Percentiles rank a stretch among this genome's conserved stretches.
Conservation (phyloP, 2,113 vertebrate species). For the Lamprotornis superbus region DNA sequence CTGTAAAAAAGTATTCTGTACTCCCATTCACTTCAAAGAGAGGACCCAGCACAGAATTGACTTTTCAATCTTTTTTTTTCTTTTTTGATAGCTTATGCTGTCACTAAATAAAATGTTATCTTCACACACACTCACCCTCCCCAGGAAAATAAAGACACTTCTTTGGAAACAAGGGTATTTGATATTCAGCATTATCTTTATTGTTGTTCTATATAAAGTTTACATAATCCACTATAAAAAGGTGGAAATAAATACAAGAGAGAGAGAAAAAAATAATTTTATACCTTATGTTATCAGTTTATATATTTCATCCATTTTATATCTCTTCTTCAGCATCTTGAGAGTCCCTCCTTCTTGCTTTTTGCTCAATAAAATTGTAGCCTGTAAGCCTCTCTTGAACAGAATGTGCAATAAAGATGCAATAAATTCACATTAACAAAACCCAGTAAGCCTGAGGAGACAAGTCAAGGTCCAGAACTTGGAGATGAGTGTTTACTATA, state of each 20-base stretch:
- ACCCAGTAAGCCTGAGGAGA: not conserved
- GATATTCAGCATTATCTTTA: not conserved
- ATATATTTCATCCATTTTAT: not conserved
- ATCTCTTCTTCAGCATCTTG: not conserved
- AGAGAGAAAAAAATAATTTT: not conserved
- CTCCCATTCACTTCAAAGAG: not conserved
- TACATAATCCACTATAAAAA: not conserved
- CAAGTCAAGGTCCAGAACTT: slow-evolving; percentile 32
- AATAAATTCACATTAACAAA: slow-evolving; percentile 10
- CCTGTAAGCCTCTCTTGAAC: not conserved
- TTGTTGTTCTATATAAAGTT: not conserved
- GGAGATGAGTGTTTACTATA: slow-evolving; percentile 40
- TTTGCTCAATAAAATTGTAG: not conserved
- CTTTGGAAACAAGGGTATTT: not conserved
- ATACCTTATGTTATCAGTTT: not conserved
- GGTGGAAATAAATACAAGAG: not conserved
- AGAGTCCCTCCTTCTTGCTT: not conserved
- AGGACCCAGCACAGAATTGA: not conserved
- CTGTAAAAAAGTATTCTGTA: not conserved
- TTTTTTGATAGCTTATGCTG: not conserved
- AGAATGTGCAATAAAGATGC: not conserved
- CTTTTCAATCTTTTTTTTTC: not conserved
- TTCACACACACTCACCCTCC: not conserved
- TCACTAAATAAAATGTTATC: not conserved
- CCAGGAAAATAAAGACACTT: not conserved